phyloP scores from a whole-genome alignment of 2,888 invertebrate genomes.

The Rhodophaea formosa region DNA sequence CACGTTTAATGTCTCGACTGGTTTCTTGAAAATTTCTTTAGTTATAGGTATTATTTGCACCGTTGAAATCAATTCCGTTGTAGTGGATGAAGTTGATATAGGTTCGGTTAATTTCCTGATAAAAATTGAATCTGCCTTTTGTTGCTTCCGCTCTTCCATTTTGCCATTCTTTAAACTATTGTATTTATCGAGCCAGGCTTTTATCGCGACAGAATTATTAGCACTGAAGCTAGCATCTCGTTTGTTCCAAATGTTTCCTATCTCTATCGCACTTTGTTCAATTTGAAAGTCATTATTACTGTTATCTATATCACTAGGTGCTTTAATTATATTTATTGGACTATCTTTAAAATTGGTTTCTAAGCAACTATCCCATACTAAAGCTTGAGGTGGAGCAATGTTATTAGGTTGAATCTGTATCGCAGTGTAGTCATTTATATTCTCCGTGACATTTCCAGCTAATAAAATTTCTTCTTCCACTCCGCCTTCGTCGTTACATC shows the following conservation, averaged over 20 bases:
- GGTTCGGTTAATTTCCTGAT: slow-evolving; percentile 41
- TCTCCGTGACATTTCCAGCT: slow-evolving; percentile 34
- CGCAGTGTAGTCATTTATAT: slow-evolving; percentile 28
- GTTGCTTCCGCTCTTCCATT: slow-evolving; percentile 48
- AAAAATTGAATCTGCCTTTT: slow-evolving; percentile 44
- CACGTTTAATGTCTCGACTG: slow-evolving; percentile 42
- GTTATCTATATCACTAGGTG: slow-evolving; percentile 46
- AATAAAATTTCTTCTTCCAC: slow-evolving; percentile 46
- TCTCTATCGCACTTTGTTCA: slow-evolving; percentile 33
- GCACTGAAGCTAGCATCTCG: slow-evolving; percentile 44
- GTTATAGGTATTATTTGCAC: slow-evolving; percentile 64
- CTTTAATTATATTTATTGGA: slow-evolving; percentile 36
- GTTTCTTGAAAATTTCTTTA: slow-evolving; percentile 51
- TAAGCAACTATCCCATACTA: slow-evolving; percentile 66
- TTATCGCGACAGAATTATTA: slow-evolving; percentile 48
- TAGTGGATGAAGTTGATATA: slow-evolving; percentile 24
- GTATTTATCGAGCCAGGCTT: slow-evolving; percentile 60
- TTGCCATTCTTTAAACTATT: slow-evolving; percentile 53
- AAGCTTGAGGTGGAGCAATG: slow-evolving; percentile 42
- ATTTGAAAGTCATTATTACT: slow-evolving; percentile 40
- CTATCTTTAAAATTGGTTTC: slow-evolving; percentile 52
- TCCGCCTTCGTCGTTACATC: slow-evolving; percentile 41
- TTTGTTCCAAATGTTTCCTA: slow-evolving; percentile 52
- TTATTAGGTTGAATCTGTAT: slow-evolving; percentile 24
- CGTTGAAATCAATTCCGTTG: slow-evolving; percentile 28